Evolutionary conservation across 2,888 invertebrate species (phyloP).

Genomic region (Stenichneumon culpator): DNA sequence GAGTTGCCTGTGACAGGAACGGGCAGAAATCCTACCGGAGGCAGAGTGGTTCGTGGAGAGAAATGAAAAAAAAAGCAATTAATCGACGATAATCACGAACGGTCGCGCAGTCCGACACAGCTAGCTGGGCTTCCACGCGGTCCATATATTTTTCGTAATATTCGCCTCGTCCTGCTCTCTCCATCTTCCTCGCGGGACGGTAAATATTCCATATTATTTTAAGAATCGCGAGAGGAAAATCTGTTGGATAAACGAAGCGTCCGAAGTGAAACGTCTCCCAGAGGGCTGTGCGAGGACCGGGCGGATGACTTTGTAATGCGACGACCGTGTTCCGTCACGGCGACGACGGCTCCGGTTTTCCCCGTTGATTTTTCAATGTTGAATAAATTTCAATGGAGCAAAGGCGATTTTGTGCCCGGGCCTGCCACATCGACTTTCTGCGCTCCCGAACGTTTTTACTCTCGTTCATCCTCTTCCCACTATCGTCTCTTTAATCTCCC

Average conservation of each 20-base stretch:
- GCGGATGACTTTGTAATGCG: slow-evolving; percentile 27
- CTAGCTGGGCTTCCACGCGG: background rate
- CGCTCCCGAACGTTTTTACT: slow-evolving; percentile 14
- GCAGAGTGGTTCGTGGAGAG: background rate
- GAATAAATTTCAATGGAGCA: slow-evolving; percentile 47
- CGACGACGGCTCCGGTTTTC: slow-evolving; percentile 1
- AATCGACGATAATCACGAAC: slow-evolving; percentile 22
- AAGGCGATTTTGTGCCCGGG: slow-evolving; percentile 30
- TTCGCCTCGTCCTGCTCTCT: background rate
- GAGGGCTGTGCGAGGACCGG: slow-evolving; percentile 11
- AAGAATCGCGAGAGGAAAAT: slow-evolving; percentile 37
- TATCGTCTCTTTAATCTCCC: slow-evolving; percentile 10
- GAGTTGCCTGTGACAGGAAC: background rate
- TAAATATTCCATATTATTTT: slow-evolving; percentile 55
- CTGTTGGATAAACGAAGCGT: slow-evolving; percentile 35
- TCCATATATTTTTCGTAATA: slow-evolving; percentile 5
- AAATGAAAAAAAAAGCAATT: background rate
- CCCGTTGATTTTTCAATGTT: slow-evolving; percentile 31
- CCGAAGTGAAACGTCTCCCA: slow-evolving; percentile 47
- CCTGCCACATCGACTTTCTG: background rate
- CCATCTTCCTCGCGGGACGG: background rate
- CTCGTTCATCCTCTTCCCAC: background rate
- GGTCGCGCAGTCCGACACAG: background rate
- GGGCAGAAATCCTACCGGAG: background rate
- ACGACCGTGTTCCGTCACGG: background rate